Evolutionary conservation across 2,797 vertebrate genomes (phyloP).

Genomic region (Sphaeramia orbicularis): DNA sequence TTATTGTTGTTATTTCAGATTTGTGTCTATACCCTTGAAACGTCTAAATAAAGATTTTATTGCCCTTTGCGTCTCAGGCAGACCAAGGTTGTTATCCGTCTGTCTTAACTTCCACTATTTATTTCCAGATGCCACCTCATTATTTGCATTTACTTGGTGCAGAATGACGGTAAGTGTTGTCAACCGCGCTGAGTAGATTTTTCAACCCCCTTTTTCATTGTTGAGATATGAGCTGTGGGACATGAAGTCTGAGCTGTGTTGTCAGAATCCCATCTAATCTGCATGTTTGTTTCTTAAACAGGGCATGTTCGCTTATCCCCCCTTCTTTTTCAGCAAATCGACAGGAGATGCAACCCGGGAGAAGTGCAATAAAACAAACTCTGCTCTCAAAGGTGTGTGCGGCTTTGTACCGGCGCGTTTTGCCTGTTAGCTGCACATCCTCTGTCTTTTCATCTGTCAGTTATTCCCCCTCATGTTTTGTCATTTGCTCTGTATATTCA

Average conservation of each 20-base stretch:
- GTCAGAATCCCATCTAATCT: constrained; percentile 86
- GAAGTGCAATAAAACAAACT: constrained; percentile 86
- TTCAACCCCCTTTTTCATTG: constrained; percentile 62
- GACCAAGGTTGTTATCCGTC: constrained; percentile 63
- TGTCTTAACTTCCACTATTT: constrained; percentile 63
- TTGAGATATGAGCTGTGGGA: constrained; percentile 78
- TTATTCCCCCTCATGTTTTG: constrained; percentile 86
- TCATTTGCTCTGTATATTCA: constrained; percentile 83
- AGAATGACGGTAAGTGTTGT: constrained; percentile 77
- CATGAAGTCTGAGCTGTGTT: constrained; percentile 73
- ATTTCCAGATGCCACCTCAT: constrained; percentile 71
- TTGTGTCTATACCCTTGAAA: constrained; percentile 22
- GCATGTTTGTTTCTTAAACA: constrained; percentile 90
- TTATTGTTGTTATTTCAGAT: constrained; percentile 18
- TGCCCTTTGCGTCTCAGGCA: constrained; percentile 52
- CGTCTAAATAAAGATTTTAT: constrained; percentile 60
- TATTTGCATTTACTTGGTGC: constrained; percentile 77
- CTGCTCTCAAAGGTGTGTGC: constrained; percentile 84
- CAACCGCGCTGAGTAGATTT: constrained; percentile 67
- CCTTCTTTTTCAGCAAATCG: constrained; percentile 70
- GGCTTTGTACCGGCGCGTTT: constrained; percentile 86
- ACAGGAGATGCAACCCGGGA: constrained; percentile 86
- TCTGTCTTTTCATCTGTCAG: constrained; percentile 90
- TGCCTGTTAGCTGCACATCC: constrained; percentile 87
- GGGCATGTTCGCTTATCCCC: constrained; percentile 83